Percentiles rank a stretch among this genome's conserved stretches.
These are phyloP conservation scores for Cabera pusaria DNA, from an alignment of 2,888 invertebrate species.

Conservation along the genomic window DNA sequence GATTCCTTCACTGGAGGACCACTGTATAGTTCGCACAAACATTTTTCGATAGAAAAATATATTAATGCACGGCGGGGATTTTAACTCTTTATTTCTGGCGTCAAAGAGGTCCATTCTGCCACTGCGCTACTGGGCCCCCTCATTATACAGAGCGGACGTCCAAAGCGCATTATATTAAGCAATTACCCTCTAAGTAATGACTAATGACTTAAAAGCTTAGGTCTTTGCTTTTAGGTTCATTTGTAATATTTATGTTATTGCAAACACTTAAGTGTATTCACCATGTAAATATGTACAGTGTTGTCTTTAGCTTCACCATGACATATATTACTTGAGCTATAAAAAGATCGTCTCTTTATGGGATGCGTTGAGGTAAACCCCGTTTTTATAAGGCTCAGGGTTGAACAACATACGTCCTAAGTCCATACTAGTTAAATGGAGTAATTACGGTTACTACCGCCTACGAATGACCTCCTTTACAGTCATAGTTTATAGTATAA, in stretches of 20 bases:
- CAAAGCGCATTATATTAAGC: no score
- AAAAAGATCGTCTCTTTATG: slow-evolving; percentile 15
- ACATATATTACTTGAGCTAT: slow-evolving; percentile 14
- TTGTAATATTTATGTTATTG: slow-evolving; percentile 12
- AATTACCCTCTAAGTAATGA: no score
- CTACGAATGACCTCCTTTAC: slow-evolving; percentile 2
- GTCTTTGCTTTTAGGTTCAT: slow-evolving; percentile 6
- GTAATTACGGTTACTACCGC: slow-evolving; percentile 3
- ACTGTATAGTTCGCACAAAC: no score
- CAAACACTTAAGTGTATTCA: slow-evolving; percentile 14
- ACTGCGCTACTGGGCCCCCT: no score
- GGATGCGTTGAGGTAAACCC: slow-evolving; percentile 16
- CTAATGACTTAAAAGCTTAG: slow-evolving; percentile 11
- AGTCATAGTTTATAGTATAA: no score
- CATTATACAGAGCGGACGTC: no score
- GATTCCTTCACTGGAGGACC: no score
- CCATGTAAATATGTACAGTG: slow-evolving; percentile 13
- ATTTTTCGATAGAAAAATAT: no score
- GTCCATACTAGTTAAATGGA: background rate
- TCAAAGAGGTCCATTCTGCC: no score
- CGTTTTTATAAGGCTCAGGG: slow-evolving; percentile 10
- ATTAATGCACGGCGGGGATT: no score
- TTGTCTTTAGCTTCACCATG: slow-evolving; percentile 14
- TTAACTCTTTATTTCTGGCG: no score
- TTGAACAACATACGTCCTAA: background rate